Evolutionary conservation across 2,888 invertebrate genomes (phyloP), one percentile per base, ranked within the genome.

Genomic region (Caenorhabditis plicata): DNA sequence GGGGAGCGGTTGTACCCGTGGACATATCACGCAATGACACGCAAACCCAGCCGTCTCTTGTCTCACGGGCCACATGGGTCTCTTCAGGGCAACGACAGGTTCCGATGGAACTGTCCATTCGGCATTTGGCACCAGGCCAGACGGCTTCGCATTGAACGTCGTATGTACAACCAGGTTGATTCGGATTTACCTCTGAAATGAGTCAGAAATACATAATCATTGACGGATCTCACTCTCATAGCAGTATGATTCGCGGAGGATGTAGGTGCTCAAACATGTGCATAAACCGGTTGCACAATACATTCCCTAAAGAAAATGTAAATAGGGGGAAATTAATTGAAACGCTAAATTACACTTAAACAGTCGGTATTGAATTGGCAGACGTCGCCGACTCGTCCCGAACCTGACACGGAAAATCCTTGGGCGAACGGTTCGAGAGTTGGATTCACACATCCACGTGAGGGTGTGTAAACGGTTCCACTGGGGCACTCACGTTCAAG

Each of bases 291-390:
- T 64, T 0, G 68, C 64, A 47, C 73, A 73, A 35, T 71, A 73
- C 73, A 73, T 73, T 47, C 73, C 72, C 70, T 71, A 52, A 46
- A 69, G n/a, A n/a, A n/a, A n/a, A n/a, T n/a, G n/a, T n/a, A n/a
- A n/a, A n/a, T n/a, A n/a, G n/a, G n/a, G n/a, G n/a, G n/a, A n/a
- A n/a, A n/a, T n/a, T n/a, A n/a, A n/a, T n/a, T n/a, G n/a, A n/a
- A n/a, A n/a, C n/a, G n/a, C n/a, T n/a, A n/a, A n/a, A n/a, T 57
- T 38, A 69, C 70, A 11, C 57, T 57, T 23, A 71, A 38, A 41
- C 73, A 73, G 39, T 73, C 73, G 0, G 73, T 73, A 39, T 73
- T 73, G 52, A 67, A 73, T 23, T 63, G 63, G 39, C 73, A 73
- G 8, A 65, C 52, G 27, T 71, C 71, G 4, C 71, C 73, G 22